Conservation (phyloP, 2,113 vertebrate genomes). For the Mormoops blainvillei region DNA sequence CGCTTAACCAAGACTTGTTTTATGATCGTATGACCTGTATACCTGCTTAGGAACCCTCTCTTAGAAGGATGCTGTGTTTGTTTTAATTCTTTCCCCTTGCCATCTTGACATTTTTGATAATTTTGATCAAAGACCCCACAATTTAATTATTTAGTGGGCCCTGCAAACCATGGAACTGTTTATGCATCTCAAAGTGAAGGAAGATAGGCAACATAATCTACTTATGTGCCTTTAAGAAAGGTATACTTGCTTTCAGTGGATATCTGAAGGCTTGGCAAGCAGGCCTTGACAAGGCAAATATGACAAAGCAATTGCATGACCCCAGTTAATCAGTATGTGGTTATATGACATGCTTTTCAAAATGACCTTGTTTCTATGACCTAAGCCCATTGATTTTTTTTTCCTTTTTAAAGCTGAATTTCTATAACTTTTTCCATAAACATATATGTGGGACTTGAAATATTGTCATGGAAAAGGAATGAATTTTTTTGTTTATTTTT, state of each 20-base stretch:
- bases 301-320: not conserved
- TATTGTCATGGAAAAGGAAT: not conserved
- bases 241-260: not conserved
- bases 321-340: not conserved
- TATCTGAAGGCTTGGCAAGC: too few relatives aligned
- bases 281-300: not conserved
- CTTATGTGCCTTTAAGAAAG: not conserved
- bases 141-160: not conserved
- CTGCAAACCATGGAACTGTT: not conserved
- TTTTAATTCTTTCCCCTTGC: not conserved
- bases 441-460: not conserved
- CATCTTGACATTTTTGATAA: not conserved
- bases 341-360: not conserved
- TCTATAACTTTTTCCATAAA: not conserved
- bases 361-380: not conserved
- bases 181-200: not conserved
- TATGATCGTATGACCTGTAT: too few relatives aligned
- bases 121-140: rapidly evolving
- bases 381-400: not conserved
- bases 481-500: not conserved
- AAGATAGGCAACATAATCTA: not conserved
- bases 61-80: not conserved
- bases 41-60: not conserved
- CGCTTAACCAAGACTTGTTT: not conserved
- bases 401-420: not conserved